Conservation (phyloP, 2,797 vertebrate species). For the Trematomus bernacchii region DNA sequence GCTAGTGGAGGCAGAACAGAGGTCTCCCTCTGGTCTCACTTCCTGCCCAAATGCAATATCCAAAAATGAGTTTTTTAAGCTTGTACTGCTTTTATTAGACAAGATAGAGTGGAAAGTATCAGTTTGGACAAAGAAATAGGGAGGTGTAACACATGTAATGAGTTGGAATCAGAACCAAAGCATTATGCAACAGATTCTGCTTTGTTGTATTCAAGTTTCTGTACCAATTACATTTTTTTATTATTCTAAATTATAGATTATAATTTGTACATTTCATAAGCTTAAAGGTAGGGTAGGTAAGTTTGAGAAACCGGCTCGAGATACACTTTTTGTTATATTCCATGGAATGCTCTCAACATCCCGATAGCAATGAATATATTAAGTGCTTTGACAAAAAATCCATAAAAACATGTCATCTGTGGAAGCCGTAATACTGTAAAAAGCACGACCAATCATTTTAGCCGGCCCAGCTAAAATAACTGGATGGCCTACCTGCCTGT, state of each 20-base stretch:
- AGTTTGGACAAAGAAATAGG: not conserved
- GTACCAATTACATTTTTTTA: not conserved
- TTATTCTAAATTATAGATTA: not conserved
- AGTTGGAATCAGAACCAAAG: not conserved
- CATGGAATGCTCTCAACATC: too few relatives aligned
- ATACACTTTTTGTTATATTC: too few relatives aligned
- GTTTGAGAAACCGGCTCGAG: too few relatives aligned
- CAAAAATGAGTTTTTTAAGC: constrained; percentile 29
- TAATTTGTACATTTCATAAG: not conserved
- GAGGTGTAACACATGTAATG: constrained; percentile 9
- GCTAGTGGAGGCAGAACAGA: constrained; percentile 72
- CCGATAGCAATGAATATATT: too few relatives aligned
- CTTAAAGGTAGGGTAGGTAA: too few relatives aligned
- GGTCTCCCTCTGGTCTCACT: constrained; percentile 65
- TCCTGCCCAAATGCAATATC: constrained; percentile 48
- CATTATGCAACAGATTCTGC: not conserved
- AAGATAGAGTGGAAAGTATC: constrained; percentile 21
- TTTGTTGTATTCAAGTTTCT: not conserved
- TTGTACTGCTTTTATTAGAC: constrained; percentile 46
- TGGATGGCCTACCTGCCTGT: too few relatives aligned
- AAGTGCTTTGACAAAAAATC: too few relatives aligned
- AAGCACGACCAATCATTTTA: too few relatives aligned
- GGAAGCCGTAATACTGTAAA: too few relatives aligned
- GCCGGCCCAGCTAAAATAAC: too few relatives aligned
- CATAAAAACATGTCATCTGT: too few relatives aligned